Conservation (phyloP, 1,140 invertebrate species). For the Lordiphosa clarofinis region DNA sequence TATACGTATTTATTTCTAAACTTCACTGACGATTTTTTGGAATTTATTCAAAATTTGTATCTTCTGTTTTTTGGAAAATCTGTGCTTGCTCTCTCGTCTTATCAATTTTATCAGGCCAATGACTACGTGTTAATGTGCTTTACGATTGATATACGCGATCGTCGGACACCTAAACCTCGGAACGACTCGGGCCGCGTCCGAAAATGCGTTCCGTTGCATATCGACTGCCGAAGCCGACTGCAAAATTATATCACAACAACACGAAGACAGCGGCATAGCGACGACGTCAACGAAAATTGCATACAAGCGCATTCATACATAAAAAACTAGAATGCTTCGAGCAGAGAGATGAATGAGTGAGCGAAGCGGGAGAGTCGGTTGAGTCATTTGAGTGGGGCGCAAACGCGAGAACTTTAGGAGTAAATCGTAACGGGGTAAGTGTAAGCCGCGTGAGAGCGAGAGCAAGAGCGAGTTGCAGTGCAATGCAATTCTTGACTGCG, state of each 20-base stretch:
- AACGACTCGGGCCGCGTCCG: slow-evolving; percentile 79
- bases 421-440: slow-evolving; percentile 53
- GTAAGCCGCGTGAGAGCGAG: slow-evolving; percentile 21
- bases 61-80: slow-evolving; percentile 11
- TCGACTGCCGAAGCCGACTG: slow-evolving; percentile 79
- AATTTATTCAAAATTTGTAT: slow-evolving; percentile 3
- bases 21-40: slow-evolving; percentile 5
- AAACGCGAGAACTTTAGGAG: slow-evolving; percentile 74
- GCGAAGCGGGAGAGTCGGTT: slow-evolving; percentile 30
- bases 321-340: slow-evolving; percentile 61
- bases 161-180: slow-evolving; percentile 80
- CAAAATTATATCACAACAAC: slow-evolving; percentile 79
- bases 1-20: slow-evolving; percentile 44
- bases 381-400: slow-evolving; percentile 58
- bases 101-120: slow-evolving; percentile 34
- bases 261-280: slow-evolving; percentile 60
- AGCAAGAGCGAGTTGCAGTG: slow-evolving; percentile 23
- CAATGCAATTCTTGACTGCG: slow-evolving; percentile 52
- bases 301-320: slow-evolving; percentile 63
- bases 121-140: slow-evolving; percentile 67
- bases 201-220: slow-evolving; percentile 80
- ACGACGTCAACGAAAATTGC: slow-evolving; percentile 52
- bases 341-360: slow-evolving; percentile 7
- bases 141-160: slow-evolving; percentile 79
- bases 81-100: slow-evolving; percentile 5